A percentile compares a stretch with the other conserved stretches of the same genome.
phyloP scores from a whole-genome alignment of 2,113 vertebrate genomes.

The Pseudopipra pipra region DNA sequence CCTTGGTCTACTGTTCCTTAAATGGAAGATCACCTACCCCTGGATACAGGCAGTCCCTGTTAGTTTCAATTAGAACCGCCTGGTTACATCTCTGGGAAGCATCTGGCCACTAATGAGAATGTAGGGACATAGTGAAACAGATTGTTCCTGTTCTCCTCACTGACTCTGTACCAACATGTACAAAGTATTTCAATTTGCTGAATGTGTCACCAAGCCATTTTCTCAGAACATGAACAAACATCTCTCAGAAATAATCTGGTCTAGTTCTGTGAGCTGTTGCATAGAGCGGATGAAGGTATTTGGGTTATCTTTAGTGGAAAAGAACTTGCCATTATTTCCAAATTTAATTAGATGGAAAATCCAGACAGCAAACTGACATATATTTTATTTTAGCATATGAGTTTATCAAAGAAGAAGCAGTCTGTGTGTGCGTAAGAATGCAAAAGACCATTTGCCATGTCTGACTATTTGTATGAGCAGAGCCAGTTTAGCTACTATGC shows the following conservation, averaged over 20 bases:
- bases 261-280: background rate
- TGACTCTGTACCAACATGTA: background rate
- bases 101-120: background rate
- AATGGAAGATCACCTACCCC: background rate
- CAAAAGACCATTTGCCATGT: background rate
- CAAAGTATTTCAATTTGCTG: background rate
- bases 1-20: background rate
- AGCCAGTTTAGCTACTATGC: background rate
- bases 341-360: slow-evolving; percentile 21
- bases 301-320: background rate
- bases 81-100: background rate
- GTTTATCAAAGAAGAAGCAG: background rate
- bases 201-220: background rate
- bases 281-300: background rate
- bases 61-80: background rate
- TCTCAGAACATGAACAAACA: background rate
- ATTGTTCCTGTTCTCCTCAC: background rate
- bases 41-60: background rate
- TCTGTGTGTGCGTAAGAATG: background rate
- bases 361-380: background rate
- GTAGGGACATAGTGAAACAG: background rate
- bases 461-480: background rate
- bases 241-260: background rate
- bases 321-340: background rate
- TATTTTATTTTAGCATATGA: background rate